Base-by-base conservation (phyloP, 1,140 invertebrate species). In the Cydia splendana region DNA sequence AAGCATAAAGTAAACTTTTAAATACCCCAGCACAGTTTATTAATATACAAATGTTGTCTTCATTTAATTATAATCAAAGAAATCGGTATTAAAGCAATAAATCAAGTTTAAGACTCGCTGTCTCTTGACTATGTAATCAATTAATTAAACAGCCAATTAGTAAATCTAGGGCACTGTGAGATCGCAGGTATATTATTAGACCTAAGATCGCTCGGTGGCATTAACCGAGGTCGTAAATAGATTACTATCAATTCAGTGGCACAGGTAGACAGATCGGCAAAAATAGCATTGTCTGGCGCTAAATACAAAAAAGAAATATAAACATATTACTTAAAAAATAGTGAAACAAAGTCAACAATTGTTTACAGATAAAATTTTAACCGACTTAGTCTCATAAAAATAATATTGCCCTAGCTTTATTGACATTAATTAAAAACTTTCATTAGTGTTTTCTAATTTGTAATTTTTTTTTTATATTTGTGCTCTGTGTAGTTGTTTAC, bases 101-200 rank as follows among this genome's bases (percentile, higher is more conserved):
- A 62, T 24, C 20, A 12, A 24, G 10, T 12, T 2, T 24, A 7
- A 62, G 20, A 57, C 1, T 4, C 30, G 30, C 45, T 69, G 45
- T 76, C 62, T 42, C 18, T 62, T 65, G n/a, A 2, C 38, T 75
- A 62, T 75, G 57, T 62, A 62, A 62, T 62, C 57, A 38, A 71
- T 38, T 42, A 51, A 74, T 74, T 51, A 45, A 45, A 57, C 15
- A 75, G 48, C 74, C 48, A 51, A 57, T 75, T 71, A 71, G 34
- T 71, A 38, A 12, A 71, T 71, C 67, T 71, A 71, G 67, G 67
- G 18, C 34, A 38, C 20, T 24, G n/a, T 18, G 57, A 62, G 53
- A 62, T 62, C 20, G n/a, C 51, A 12, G 57, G 3, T 74, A 5
- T 75, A 75, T 53, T 75, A 15, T 75, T 53, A 45, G 30, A 71